phyloP scores from a whole-genome alignment of 2,888 invertebrate genomes.

The Parnassius glacialis region DNA sequence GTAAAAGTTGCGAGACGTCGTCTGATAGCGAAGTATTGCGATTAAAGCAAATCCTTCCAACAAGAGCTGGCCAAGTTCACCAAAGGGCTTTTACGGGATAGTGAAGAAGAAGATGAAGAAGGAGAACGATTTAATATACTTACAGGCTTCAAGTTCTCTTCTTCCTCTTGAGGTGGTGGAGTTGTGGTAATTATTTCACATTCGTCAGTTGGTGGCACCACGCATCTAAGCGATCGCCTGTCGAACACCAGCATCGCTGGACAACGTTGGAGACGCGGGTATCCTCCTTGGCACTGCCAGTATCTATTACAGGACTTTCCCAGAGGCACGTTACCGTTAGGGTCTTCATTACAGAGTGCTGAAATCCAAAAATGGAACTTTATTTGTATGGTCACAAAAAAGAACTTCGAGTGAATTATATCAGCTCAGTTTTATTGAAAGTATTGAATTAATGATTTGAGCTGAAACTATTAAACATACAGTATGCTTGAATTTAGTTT shows the following conservation, averaged over 20 bases:
- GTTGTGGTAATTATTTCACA: conserved; percentile 92
- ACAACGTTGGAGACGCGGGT: conserved; percentile 93
- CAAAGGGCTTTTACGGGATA: no score
- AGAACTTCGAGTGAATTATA: no score
- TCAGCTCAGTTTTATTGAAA: no score
- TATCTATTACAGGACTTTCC: conserved; percentile 96
- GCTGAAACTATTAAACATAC: no score
- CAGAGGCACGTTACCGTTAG: conserved; percentile 94
- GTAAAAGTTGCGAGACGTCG: no score
- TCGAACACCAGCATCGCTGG: conserved; percentile 96
- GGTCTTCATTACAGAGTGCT: conserved; percentile 95
- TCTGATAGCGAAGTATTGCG: no score
- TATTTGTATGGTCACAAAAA: not conserved
- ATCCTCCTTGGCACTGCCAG: conserved; percentile 97
- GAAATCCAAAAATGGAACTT: conserved; percentile 41
- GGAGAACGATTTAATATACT: not conserved
- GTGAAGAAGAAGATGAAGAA: not conserved
- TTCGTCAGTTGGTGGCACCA: conserved; percentile 94
- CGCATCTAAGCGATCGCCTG: conserved; percentile 89
- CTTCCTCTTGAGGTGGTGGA: conserved; percentile 81
- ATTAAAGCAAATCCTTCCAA: not conserved
- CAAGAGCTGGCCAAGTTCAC: not conserved
- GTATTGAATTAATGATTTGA: no score
- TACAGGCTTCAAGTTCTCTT: conserved; percentile 61
- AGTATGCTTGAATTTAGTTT: no score